These are phyloP conservation scores for Rachycentron canadum DNA, from an alignment of 2,797 vertebrate species.

Conservation along the genomic window DNA sequence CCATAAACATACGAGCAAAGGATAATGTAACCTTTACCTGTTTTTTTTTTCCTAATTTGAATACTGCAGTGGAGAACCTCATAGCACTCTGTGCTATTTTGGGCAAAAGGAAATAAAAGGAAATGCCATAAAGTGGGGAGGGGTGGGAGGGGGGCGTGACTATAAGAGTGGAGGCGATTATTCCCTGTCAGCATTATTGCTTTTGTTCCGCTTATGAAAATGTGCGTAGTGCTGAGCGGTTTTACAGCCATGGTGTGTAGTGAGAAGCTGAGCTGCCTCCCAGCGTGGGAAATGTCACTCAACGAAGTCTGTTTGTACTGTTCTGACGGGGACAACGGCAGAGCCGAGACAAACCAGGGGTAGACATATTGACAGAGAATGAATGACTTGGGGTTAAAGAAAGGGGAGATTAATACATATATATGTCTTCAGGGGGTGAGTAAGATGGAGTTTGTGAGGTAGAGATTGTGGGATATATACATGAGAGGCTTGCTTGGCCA, in stretches of 20 bases:
- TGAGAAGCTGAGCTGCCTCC: slow-evolving; percentile 55
- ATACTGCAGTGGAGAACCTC: slow-evolving; percentile 36
- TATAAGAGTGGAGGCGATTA: slow-evolving; percentile 70
- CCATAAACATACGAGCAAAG: slow-evolving; percentile 7
- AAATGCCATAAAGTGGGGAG: slow-evolving; percentile 55
- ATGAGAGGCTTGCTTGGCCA: slow-evolving; percentile 22
- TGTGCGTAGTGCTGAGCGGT: slow-evolving; percentile 57
- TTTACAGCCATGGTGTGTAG: slow-evolving; percentile 46
- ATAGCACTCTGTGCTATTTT: slow-evolving; percentile 63
- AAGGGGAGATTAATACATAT: neutral
- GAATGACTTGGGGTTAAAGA: slow-evolving; percentile 44
- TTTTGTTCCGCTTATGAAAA: slow-evolving; percentile 67
- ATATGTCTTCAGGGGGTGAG: slow-evolving; percentile 30
- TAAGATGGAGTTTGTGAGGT: slow-evolving; percentile 17
- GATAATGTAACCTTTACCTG: slow-evolving; percentile 6
- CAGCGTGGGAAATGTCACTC: slow-evolving; percentile 54
- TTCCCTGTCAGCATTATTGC: slow-evolving; percentile 75
- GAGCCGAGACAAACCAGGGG: slow-evolving; percentile 30
- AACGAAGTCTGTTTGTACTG: slow-evolving; percentile 34
- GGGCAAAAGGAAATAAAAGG: slow-evolving; percentile 58
- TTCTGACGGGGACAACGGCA: slow-evolving; percentile 44
- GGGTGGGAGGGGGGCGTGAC: slow-evolving; percentile 55
- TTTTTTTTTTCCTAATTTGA: slow-evolving; percentile 19
- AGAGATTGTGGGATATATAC: slow-evolving; percentile 26
- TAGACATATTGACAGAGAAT: slow-evolving; percentile 52